Conservation (phyloP, 2,888 invertebrate species). For the Dynastes maya region DNA sequence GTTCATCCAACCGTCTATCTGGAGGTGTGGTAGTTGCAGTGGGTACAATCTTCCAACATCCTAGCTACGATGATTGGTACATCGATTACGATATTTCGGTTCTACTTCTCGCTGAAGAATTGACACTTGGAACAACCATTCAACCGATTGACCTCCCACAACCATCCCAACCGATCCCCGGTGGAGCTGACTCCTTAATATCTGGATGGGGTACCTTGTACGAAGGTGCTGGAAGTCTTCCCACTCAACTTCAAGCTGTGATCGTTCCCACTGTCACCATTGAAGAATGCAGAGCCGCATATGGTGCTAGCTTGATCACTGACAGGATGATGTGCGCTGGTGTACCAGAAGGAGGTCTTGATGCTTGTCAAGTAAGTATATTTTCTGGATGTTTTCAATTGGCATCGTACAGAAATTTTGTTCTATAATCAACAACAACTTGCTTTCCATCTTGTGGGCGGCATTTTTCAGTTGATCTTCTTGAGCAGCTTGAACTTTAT, state of each 20-base stretch:
- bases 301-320: conserved; percentile 53
- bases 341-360: conserved; percentile 56
- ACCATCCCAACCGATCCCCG: conserved; percentile 33
- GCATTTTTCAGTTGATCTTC: too few relatives aligned
- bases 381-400: too few relatives aligned
- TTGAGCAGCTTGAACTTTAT: too few relatives aligned
- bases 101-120: conserved; percentile 59
- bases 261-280: conserved; percentile 61
- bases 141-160: conserved; percentile 46
- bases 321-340: conserved; percentile 60
- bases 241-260: conserved; percentile 61
- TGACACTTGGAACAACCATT: conserved; percentile 43
- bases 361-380: conserved; percentile 59
- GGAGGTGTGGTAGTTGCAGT: conserved; percentile 54
- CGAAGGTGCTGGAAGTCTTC: conserved; percentile 44
- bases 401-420: background rate
- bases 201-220: conserved; percentile 55
- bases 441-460: too few relatives aligned
- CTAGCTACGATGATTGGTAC: conserved; percentile 56
- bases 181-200: conserved; percentile 43
- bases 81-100: conserved; percentile 65
- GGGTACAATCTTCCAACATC: conserved; percentile 56
- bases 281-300: conserved; percentile 59
- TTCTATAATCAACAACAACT: too few relatives aligned
- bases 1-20: conserved; percentile 47